Evolutionary conservation across 2,888 invertebrate species (phyloP).

Genomic region (Euzophera pinguis): DNA sequence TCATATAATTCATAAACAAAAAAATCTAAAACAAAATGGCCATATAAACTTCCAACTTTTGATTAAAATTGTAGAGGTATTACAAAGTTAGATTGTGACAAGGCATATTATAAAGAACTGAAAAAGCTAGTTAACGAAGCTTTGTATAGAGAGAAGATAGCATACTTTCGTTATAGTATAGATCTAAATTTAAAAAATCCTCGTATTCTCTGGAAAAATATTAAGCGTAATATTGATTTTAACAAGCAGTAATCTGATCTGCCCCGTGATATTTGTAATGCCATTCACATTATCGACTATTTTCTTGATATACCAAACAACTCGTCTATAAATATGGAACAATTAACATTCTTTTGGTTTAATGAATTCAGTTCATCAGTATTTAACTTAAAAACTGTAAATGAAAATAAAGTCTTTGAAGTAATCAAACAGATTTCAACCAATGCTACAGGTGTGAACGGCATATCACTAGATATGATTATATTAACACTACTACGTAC

Average conservation of each 20-base stretch:
- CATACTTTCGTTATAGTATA: not conserved
- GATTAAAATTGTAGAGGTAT: too few relatives aligned
- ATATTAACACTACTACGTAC: not conserved
- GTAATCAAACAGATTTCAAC: not conserved
- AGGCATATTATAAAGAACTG: too few relatives aligned
- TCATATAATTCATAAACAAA: too few relatives aligned
- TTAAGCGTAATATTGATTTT: not conserved
- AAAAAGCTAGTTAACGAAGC: too few relatives aligned
- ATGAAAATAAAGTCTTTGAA: not conserved
- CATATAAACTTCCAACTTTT: too few relatives aligned
- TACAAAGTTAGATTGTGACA: too few relatives aligned
- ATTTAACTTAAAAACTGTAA: not conserved
- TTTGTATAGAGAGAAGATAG: too few relatives aligned
- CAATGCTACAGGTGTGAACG: not conserved
- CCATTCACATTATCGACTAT: not conserved
- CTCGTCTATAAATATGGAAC: not conserved
- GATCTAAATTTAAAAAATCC: not conserved
- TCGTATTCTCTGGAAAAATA: not conserved
- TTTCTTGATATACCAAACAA: not conserved
- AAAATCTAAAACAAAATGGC: too few relatives aligned
- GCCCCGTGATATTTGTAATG: not conserved
- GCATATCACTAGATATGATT: slow-evolving; percentile 6
- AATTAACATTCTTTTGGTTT: not conserved
- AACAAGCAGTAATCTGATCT: not conserved
- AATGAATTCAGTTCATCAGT: not conserved